phyloP scores from a whole-genome alignment of 1,140 invertebrate species.

The Brachionus sp. region DNA sequence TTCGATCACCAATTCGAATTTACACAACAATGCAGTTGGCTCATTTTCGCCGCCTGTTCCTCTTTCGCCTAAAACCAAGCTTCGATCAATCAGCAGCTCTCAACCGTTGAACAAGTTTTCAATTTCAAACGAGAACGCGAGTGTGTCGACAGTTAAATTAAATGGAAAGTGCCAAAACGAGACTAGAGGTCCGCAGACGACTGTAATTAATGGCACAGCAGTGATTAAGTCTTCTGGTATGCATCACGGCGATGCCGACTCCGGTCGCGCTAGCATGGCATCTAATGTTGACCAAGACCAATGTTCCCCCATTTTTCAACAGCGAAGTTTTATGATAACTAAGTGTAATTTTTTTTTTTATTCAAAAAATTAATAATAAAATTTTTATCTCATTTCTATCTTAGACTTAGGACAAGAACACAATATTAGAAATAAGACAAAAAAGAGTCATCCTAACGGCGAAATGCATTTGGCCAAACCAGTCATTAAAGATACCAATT shows the following conservation, averaged over 20 bases:
- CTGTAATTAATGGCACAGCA: conserved; percentile 18
- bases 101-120: conserved; percentile 11
- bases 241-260: conserved; percentile 10
- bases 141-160: conserved; percentile 22
- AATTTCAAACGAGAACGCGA: conserved; percentile 7
- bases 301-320: conserved; percentile 32
- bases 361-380: background rate
- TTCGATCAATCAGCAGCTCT: conserved; percentile 13
- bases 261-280: conserved; percentile 39
- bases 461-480: conserved; percentile 21
- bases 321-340: background rate
- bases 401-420: background rate
- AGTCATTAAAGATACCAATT: background rate
- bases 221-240: background rate
- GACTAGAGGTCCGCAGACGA: background rate
- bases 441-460: background rate
- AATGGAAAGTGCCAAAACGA: conserved; percentile 2
- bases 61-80: conserved; percentile 21
- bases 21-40: background rate
- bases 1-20: background rate
- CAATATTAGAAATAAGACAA: background rate
- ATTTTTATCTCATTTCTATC: background rate
- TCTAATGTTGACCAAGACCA: conserved; percentile 42
- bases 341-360: background rate
- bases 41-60: conserved; percentile 16